Evolutionary conservation across 2,888 invertebrate genomes (phyloP), one percentile per base, ranked within the genome.

Genomic region (Drosophila cognata): DNA sequence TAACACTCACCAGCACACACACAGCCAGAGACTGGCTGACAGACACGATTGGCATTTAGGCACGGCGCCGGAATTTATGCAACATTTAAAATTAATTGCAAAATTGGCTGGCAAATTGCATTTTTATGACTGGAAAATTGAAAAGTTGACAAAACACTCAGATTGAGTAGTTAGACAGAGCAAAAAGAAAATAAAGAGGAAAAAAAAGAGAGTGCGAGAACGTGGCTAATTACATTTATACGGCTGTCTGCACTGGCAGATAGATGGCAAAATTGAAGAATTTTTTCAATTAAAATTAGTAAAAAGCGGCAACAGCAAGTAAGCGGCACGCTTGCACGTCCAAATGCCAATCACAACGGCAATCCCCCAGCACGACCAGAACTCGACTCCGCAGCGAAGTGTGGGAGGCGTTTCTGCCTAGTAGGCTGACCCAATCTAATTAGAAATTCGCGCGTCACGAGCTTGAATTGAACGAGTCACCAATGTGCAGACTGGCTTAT

Each of bases 371-470:
- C 35, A 58, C 59, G 79, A 46, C 63, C 35, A 35, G 11, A 66
- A 52, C 60, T 74, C 50, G 60, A 64, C 75, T 63, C 66, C 38
- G 3, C 0, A 2, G 18, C 16, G 13, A 38, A 13, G 38, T 3
- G 2, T 13, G 5, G 62, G 55, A 65, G 76, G 80, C 62, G 66
- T 76, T 66, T 55, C 18, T 65, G 69, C 13, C 41, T 38, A 33
- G 38, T 84, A 66, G 74, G 80, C 60, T 63, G 63, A 58, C 73
- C 77, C 74, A 88, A 90, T 88, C 90, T 88, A 87, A 87, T 90
- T 87, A 90, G 84, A 88, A 87, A 87, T 87, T 82, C 84, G 88
- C 89, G 77, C 84, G 90, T 90, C 87, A 87, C 87, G 90, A 90
- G 88, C 90, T 87, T 86, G 90, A 85, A 84, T 88, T 71, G 57